Base-by-base conservation (phyloP, 1,140 invertebrate species). In the Temnothorax longispinosus region DNA sequence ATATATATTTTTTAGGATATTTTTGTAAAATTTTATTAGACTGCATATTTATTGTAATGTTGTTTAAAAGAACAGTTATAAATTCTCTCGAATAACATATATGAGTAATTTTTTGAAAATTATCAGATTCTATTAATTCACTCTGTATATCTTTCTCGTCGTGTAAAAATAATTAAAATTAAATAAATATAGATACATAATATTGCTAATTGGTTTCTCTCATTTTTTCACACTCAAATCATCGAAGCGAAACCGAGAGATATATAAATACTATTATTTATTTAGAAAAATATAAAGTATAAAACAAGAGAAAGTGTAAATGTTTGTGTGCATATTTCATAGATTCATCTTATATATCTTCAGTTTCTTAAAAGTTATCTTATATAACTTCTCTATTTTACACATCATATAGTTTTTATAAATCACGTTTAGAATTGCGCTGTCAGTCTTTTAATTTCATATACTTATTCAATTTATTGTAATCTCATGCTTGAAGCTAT, bases 391-490 rank as follows among this genome's bases (percentile, higher is more conserved):
- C 15, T 27, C 35, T 81, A 81, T 44, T 81, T 71, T 81, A 81
- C 21, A 81, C 56, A 71, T 56, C 10, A 54, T 38, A 80, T 11
- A 54, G 27, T 54, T 81, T 1, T 2, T 71, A 69, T 47, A 64
- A 65, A 35, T 38, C 15, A 54, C n/a, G 52, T 56, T 81, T 81
- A 18, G 27, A 69, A 69, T 71, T 56, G 21, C 35, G 15, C 1
- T 27, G 11, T 81, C 64, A 81, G 78, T 71, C 78, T 71, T 77
- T 65, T 13, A 74, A 81, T 69, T 69, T 81, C 13, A 27, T 41
- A n/a, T 62, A 47, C 2, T 67, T 13, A 3, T 52, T 58, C 58
- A 71, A 41, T 71, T 10, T 13, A 6, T 2, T 62, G 1, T 32
- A 41, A 18, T 81, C 10, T 71, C 0, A 54, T 54, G 44, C 8